phyloP scores from a whole-genome alignment of 2,113 vertebrate species.

The Chelonoidis abingdonii region DNA sequence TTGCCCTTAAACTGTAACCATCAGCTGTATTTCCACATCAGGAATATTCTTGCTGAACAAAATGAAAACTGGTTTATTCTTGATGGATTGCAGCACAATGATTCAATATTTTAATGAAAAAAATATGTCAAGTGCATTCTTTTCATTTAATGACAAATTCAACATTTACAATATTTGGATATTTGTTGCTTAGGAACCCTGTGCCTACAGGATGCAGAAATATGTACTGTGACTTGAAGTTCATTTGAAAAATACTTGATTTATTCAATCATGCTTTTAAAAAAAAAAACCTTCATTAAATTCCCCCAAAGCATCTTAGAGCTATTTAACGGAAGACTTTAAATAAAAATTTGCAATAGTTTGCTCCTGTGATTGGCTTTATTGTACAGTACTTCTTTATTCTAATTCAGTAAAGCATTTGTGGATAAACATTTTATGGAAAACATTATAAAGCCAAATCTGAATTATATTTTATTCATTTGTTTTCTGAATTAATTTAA shows the following conservation, averaged over 20 bases:
- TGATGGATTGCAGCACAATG: background rate
- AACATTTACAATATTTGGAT: background rate
- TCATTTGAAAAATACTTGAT: background rate
- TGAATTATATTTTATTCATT: background rate
- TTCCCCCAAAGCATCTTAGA: background rate
- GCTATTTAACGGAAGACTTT: background rate
- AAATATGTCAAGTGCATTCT: background rate
- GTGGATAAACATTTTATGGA: background rate
- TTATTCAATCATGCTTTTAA: conserved; percentile 4
- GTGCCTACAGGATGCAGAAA: background rate
- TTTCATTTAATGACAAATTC: background rate
- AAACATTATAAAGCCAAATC: background rate
- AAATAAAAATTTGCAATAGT: background rate
- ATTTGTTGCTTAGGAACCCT: background rate
- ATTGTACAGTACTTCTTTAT: background rate
- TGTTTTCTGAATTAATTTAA: conserved; percentile 46
- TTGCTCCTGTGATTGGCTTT: background rate
- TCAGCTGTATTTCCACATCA: background rate
- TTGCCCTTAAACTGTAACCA: background rate
- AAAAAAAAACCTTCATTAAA: conserved; percentile 34
- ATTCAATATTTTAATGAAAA: background rate
- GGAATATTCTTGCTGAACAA: background rate
- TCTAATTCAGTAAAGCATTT: background rate
- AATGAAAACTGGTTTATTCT: background rate
- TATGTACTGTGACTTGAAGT: background rate